These are phyloP conservation scores for Phrynocephalus forsythii DNA, from an alignment of 2,797 vertebrate species.

Conservation along the genomic window DNA sequence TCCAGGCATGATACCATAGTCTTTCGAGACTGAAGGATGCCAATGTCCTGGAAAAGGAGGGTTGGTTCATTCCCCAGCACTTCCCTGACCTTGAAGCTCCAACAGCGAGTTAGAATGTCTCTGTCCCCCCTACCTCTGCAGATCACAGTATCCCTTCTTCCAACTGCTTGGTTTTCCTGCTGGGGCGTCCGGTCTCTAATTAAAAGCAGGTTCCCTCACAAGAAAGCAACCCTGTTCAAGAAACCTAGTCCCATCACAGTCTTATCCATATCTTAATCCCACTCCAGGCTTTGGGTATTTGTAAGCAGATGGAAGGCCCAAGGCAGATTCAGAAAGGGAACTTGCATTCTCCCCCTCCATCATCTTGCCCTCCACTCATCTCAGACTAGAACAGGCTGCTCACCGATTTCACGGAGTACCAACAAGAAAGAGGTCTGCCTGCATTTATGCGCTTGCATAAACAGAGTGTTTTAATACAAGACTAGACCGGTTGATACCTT, in stretches of 20 bases:
- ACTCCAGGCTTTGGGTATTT: neutral
- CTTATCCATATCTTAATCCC: neutral
- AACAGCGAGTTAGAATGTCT: neutral
- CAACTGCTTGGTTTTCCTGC: neutral
- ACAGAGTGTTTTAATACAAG: no score
- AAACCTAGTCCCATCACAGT: neutral
- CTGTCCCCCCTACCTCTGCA: neutral
- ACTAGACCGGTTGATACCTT: no score
- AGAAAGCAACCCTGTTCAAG: neutral
- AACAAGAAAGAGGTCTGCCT: neutral
- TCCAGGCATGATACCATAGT: no score
- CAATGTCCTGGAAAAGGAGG: neutral
- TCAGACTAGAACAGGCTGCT: neutral
- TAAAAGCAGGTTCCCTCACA: neutral
- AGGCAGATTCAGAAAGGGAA: neutral
- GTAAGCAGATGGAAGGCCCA: neutral
- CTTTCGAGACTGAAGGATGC: no score
- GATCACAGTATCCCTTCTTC: neutral
- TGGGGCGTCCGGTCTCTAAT: neutral
- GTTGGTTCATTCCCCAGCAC: neutral
- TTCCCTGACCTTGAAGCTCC: neutral
- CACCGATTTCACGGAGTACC: no score
- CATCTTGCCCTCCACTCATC: neutral
- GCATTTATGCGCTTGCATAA: neutral
- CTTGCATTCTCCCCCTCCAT: neutral